Evolutionary conservation across 2,113 vertebrate genomes (phyloP).

Genomic region (Dendropsophus ebraccatus): DNA sequence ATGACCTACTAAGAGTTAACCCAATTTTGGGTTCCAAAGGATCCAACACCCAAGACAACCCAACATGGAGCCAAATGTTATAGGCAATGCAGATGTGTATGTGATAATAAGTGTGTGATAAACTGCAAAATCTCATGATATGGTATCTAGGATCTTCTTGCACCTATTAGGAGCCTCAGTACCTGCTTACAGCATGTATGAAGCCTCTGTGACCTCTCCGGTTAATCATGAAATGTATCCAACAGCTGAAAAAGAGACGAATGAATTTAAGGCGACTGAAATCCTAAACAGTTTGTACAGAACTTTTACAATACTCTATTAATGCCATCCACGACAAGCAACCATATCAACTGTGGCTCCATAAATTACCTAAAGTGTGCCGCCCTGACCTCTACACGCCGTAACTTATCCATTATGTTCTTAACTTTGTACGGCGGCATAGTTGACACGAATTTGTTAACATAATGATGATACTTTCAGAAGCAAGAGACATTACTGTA

Average conservation of each 20-base stretch:
- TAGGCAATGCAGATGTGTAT: too few species aligned
- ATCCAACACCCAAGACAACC: too few species aligned
- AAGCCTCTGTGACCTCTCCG: too few species aligned
- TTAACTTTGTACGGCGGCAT: background rate
- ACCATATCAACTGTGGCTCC: background rate
- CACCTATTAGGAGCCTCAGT: too few species aligned
- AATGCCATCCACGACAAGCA: background rate
- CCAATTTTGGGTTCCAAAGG: too few species aligned
- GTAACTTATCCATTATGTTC: slow-evolving; percentile 1
- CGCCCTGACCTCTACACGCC: background rate
- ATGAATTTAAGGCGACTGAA: background rate
- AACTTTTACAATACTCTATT: background rate
- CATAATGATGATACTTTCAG: background rate
- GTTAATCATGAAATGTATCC: too few species aligned
- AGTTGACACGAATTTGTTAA: background rate
- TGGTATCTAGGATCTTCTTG: too few species aligned
- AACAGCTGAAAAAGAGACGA: background rate
- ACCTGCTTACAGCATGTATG: too few species aligned
- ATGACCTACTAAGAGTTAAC: too few species aligned
- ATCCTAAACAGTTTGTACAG: background rate
- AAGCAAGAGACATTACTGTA: background rate
- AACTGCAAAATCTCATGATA: too few species aligned
- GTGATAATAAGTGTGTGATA: too few species aligned
- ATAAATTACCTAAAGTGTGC: background rate
- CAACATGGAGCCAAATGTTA: too few species aligned